These are phyloP conservation scores for Microcebus griseorufus DNA, from an alignment of 2,113 vertebrate genomes.

Conservation along the genomic window DNA sequence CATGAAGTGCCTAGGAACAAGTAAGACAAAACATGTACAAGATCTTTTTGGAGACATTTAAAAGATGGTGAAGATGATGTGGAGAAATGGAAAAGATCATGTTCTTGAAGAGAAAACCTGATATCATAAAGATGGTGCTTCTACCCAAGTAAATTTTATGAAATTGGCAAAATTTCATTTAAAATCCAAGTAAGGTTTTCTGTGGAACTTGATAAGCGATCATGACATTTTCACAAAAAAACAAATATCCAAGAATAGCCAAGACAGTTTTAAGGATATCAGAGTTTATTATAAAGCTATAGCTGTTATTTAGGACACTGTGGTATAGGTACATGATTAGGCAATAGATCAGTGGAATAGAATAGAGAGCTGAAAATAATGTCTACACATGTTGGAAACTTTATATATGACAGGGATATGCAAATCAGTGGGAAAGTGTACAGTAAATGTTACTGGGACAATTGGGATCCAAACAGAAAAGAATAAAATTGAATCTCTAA, in stretches of 20 bases:
- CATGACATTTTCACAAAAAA: background rate
- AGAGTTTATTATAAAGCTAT: slow-evolving; percentile 10
- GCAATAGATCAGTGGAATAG: background rate
- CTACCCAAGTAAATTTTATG: background rate
- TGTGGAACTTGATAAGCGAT: background rate
- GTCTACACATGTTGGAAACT: background rate
- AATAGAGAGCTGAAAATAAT: background rate
- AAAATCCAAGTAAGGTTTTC: background rate
- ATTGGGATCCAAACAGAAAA: background rate
- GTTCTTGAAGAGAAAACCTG: background rate
- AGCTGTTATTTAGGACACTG: background rate
- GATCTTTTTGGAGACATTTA: background rate
- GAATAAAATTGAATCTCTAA: background rate
- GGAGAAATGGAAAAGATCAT: background rate
- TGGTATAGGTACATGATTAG: background rate
- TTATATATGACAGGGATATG: background rate
- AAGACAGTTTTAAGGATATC: background rate
- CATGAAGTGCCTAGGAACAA: background rate
- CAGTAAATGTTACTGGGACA: background rate
- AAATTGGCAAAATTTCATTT: background rate
- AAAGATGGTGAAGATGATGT: background rate
- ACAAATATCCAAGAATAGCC: background rate
- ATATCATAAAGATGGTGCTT: background rate
- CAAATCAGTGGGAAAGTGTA: background rate
- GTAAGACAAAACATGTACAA: background rate